A percentile compares a stretch with the other conserved stretches of the same genome.
Conservation (phyloP, 2,113 vertebrate species). For the Synodontis membranacea region DNA sequence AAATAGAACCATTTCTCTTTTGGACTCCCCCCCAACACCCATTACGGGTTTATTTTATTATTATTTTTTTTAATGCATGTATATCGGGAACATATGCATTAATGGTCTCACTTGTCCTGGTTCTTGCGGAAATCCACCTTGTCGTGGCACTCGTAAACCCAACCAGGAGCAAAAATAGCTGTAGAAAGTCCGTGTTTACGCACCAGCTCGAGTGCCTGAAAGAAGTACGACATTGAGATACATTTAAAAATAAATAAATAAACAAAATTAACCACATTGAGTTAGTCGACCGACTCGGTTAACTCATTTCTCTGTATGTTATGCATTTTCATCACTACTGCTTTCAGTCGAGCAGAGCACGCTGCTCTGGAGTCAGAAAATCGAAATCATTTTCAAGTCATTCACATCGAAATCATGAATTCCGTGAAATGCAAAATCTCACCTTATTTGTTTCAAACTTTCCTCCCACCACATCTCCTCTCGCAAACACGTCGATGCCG, state of each 20-base stretch:
- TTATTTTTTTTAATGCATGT: neutral
- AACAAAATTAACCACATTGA: neutral
- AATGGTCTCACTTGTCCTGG: constrained; percentile 83
- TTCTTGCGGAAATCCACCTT: constrained; percentile 81
- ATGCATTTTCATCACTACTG: neutral
- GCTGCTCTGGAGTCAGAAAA: neutral
- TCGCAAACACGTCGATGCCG: constrained; percentile 89
- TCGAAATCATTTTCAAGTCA: too few species aligned
- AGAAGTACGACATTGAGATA: neutral
- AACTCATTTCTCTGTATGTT: too few species aligned
- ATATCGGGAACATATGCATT: neutral
- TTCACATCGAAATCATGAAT: neutral
- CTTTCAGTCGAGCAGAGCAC: neutral
- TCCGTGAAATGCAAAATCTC: neutral
- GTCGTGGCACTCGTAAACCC: constrained; percentile 90
- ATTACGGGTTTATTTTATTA: neutral
- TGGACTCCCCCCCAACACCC: neutral
- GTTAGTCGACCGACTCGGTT: neutral
- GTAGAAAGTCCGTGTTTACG: constrained; percentile 80
- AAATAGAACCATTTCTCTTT: neutral
- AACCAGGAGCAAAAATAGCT: constrained; percentile 93
- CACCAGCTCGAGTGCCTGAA: constrained; percentile 84
- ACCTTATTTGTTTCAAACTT: constrained; percentile 87
- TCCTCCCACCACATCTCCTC: constrained; percentile 83
- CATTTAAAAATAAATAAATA: too few species aligned